Percentiles rank a stretch among this genome's conserved stretches.
These are phyloP conservation scores for Ceratosolen solmsi DNA, from an alignment of 1,140 invertebrate genomes.

Conservation along the genomic window DNA sequence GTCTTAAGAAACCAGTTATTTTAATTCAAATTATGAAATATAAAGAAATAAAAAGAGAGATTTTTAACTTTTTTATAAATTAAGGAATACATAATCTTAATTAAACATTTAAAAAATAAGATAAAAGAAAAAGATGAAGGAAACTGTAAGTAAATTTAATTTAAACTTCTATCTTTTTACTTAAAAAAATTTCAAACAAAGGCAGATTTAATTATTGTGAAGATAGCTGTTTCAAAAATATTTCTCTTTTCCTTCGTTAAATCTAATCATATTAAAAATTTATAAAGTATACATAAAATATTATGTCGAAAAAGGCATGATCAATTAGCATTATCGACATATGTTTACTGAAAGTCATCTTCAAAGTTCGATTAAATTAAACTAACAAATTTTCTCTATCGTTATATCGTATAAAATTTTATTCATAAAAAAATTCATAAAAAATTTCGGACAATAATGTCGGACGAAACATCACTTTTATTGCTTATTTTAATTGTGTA, in stretches of 20 bases:
- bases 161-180: not conserved
- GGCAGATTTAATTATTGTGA: not conserved
- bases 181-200: not conserved
- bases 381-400: not conserved
- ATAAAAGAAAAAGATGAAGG: not conserved
- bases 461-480: no score
- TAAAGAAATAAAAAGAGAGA: not conserved
- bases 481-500: no score
- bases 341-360: not conserved
- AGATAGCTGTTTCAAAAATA: not conserved
- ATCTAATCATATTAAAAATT: not conserved
- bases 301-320: not conserved
- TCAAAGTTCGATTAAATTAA: not conserved
- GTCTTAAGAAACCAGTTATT: not conserved
- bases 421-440: no score
- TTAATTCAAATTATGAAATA: not conserved
- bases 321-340: not conserved
- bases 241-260: not conserved
- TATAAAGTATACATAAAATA: not conserved
- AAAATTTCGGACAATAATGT: no score
- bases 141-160: not conserved
- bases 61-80: not conserved
- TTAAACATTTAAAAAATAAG: not conserved
- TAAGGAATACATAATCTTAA: not conserved
- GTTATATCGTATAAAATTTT: no score